These are phyloP conservation scores for Alviniconcha strummeri DNA, from an alignment of 2,888 invertebrate genomes.

Conservation along the genomic window DNA sequence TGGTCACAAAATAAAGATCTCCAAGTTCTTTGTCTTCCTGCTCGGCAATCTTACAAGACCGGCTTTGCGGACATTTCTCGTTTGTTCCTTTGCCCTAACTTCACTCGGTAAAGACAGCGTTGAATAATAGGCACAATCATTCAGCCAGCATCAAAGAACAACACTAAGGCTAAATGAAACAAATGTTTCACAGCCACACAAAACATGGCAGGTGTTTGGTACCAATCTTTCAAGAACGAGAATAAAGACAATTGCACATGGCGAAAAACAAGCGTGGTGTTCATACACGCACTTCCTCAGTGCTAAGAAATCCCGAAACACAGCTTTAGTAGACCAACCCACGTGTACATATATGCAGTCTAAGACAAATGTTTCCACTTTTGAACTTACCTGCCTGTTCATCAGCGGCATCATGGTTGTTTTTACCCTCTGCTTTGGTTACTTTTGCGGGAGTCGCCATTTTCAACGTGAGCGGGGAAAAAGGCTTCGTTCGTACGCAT, in stretches of 20 bases:
- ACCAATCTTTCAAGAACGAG: too few relatives aligned
- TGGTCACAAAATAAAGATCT: too few relatives aligned
- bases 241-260: constrained; percentile 26
- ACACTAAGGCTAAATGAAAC: too few relatives aligned
- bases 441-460: constrained; percentile 73
- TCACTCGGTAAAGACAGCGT: too few relatives aligned
- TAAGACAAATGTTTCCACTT: neutral
- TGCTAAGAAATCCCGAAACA: neutral
- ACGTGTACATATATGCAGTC: neutral
- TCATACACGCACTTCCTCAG: constrained; percentile 35
- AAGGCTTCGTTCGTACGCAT: constrained; percentile 47
- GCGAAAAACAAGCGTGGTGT: constrained; percentile 32
- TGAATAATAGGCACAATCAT: too few relatives aligned
- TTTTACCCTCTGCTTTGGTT: constrained; percentile 70
- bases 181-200: too few relatives aligned
- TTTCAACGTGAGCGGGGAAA: constrained; percentile 62
- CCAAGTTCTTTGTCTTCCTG: too few relatives aligned
- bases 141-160: too few relatives aligned
- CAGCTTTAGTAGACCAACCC: neutral
- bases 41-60: too few relatives aligned
- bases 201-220: too few relatives aligned
- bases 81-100: too few relatives aligned
- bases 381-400: constrained; percentile 67
- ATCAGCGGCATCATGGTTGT: constrained; percentile 69
- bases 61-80: too few relatives aligned